These are phyloP conservation scores for Melanotaenia pygmaea DNA, from an alignment of 2,797 vertebrate genomes.

Conservation along the genomic window DNA sequence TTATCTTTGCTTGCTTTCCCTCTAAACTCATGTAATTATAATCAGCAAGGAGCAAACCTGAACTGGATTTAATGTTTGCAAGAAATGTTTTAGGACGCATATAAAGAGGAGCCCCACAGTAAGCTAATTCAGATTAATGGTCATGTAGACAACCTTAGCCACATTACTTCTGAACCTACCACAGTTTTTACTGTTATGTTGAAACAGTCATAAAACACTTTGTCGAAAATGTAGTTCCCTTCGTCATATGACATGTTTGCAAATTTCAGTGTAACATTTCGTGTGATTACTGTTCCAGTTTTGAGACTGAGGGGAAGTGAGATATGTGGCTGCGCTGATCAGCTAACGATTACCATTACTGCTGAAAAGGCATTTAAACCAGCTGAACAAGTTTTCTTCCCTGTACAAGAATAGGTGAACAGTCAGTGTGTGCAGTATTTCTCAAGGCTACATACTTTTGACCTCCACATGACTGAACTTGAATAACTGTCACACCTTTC, in stretches of 20 bases:
- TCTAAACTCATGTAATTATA: conserved; percentile 45
- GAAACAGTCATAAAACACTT: conserved; percentile 12
- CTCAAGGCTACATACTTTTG: conserved; percentile 3
- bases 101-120: not conserved
- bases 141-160: not conserved
- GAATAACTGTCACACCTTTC: not conserved
- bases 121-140: conserved; percentile 2
- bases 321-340: conserved; percentile 36
- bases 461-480: not conserved
- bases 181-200: not conserved
- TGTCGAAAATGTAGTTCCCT: conserved; percentile 22
- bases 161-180: not conserved
- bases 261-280: conserved; percentile 14
- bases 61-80: conserved; percentile 6
- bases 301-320: conserved; percentile 44
- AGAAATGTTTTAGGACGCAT: conserved; percentile 1
- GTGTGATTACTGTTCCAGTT: conserved; percentile 25
- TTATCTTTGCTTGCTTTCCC: conserved; percentile 57
- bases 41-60: conserved; percentile 22
- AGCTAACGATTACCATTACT: conserved; percentile 16
- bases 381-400: not conserved
- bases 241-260: conserved; percentile 26
- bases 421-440: not conserved
- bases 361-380: conserved; percentile 16
- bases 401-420: not conserved